Evolutionary conservation across 2,888 invertebrate genomes (phyloP), one percentile per base, ranked within the genome.

Genomic region (Hanleya hanleyi): DNA sequence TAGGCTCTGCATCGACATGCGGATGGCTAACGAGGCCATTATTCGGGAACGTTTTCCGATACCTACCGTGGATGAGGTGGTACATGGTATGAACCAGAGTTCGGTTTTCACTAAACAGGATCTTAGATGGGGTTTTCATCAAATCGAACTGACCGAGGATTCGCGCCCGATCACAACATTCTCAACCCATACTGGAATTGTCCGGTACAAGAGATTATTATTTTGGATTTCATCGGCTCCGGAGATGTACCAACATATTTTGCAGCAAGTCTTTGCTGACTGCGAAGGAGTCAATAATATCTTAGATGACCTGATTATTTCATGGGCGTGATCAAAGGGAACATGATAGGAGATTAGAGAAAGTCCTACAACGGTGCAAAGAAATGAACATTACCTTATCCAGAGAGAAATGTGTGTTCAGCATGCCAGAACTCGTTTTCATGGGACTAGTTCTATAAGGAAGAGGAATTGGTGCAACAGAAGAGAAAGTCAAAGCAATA

Each of bases 121-220:
- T 67, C 70, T 85, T 0, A 80, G 75, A 49, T 76, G 69, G 73
- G 82, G 76, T 0, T 85, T 77, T 64, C 81, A 83, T 36, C 80
- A 84, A 50, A 70, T 81, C 3, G 82, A 83, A 50, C 61, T 82
- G 15, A 51, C 65, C 9, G 75, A 77, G 32, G 75, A 76, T 29
- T 83, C 80, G 6, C 57, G 83, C 6, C 73, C 77, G 2, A 83
- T 84, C 5, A 83, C 83, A 22, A 80, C 83, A 29, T 84, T 83
- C 67, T 69, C 77, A 22, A 83, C 81, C 15, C 75, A 82, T 36
- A 76, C 64, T 49, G 78, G 77, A 6, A 47, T 78, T 5, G 79
- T 69, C 62, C 35, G 83, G n/a, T 83, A 78, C 50, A 79, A 79
- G 67, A 26, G 79, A 6, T 64, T 84, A 4, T 71, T 72, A 38